Base-by-base conservation (phyloP, 2,888 invertebrate species). In the Ceratothoa steindachneri region DNA sequence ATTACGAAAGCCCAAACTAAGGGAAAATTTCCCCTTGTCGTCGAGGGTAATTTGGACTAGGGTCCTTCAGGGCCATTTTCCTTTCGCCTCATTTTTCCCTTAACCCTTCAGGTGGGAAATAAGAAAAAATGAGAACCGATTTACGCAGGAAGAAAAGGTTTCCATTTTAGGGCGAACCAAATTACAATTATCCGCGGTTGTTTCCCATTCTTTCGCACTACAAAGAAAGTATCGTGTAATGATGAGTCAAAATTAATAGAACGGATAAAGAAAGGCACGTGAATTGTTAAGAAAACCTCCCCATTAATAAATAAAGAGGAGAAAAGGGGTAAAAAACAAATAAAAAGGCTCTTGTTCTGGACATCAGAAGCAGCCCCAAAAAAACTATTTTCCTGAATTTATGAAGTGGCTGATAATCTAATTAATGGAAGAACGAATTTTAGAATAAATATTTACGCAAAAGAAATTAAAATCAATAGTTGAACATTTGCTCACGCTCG, bases 81-180 rank as follows among this genome's bases (percentile, higher is more conserved):
- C 24, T 60, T 60, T n/a, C 22, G 22, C 9, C 60, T 60, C 60
- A 24, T 60, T 41, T 41, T 60, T 7, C 27, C 60, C 60, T 60
- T 24, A 12, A 12, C 60, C 60, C 60, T 60, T 60, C 60, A 60
- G 60, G 60, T 60, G 24, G 60, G 60, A 60, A 60, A 60, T 60
- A 60, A 60, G 60, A 24, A 60, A 24, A 60, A 60, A 60, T 60
- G 60, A 60, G 60, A 60, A 60, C 60, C 60, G 60, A 60, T 60
- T 60, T 60, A 24, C 60, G 60, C 60, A 24, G 22, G 60, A 60
- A 60, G 24, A 60, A 60, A 60, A 60, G 22, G 22, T n/a, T 24
- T 60, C 24, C 3, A 22, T 60, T 60, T 7, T 60, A 24, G 60
- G 22, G 24, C 22, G 60, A 60, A 60, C 12, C 5, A 60, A 60